Evolutionary conservation across 2,113 vertebrate species (phyloP), one percentile per base, ranked within the genome.

Genomic region (Rallus limicola): DNA sequence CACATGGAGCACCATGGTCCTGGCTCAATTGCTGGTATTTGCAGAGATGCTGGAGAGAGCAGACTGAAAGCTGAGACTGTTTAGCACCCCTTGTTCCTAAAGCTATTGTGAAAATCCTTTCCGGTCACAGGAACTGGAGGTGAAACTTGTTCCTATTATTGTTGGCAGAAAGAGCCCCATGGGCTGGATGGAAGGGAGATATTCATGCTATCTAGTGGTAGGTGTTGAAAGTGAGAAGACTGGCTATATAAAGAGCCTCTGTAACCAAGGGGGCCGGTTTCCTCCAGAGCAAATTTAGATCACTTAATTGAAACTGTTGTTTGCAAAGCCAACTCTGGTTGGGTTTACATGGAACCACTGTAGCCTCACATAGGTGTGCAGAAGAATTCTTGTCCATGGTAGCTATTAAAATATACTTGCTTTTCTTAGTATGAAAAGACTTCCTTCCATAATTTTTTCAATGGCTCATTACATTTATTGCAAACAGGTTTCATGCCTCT

Each of bases 1-100:
- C 0, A 1, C 9, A 0, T 9, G 71, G 46, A 9, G 21, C 1
- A 1, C 21, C 1, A 1, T 18, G 21, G 25, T 71, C 52, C 38
- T 71, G 76, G 17, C 21, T 75, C 2, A 0, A 10, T 0, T 6
- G 28, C 2, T 59, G 62, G 42, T 7, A 25, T 59, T 70, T 53
- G 26, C 11, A 33, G 55, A 83, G 67, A 7, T 69, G 44, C 50
- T 59, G 31, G 63, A 36, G 56, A 31, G 68, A 79, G 36, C 21
- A 64, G 60, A 10, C 14, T 44, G 79, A 21, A 63, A 40, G 21
- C 4, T 52, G 60, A 74, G 42, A 24, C 8, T 16, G 13, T 33
- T 68, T 5, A 46, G 20, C 59, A 52, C 13, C 17, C 16, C 5
- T 46, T 6, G 42, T 28, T 21, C 8, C 5, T 5, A 16, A 25